phyloP scores from a whole-genome alignment of 2,797 vertebrate species.

The Gastrophryne carolinensis region DNA sequence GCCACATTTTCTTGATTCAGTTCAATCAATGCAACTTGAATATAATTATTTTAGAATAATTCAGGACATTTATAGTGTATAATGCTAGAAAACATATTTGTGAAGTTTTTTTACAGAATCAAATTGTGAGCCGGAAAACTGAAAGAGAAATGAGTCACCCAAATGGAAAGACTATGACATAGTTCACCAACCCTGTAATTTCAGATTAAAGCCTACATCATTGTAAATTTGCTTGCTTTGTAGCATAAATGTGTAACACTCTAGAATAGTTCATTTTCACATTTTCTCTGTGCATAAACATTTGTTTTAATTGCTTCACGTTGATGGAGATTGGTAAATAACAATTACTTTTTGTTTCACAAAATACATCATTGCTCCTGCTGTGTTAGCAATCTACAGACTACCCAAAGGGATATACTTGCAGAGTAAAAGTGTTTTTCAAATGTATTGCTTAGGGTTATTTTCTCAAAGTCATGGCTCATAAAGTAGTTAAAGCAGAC shows the following conservation, averaged over 20 bases:
- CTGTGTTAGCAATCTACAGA: not conserved
- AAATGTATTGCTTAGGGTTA: too few relatives aligned
- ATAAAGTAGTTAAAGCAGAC: too few relatives aligned
- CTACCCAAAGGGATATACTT: too few relatives aligned
- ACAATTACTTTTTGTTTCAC: not conserved
- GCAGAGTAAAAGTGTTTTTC: too few relatives aligned
- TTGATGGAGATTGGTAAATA: not conserved
- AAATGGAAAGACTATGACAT: not conserved
- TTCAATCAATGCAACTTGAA: not conserved
- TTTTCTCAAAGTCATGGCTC: too few relatives aligned
- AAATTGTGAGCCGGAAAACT: not conserved
- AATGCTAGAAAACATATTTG: not conserved
- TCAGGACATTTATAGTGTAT: not conserved
- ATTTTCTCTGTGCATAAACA: not conserved
- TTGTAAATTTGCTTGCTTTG: not conserved
- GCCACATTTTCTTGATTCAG: slow-evolving; percentile 15
- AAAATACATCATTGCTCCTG: not conserved
- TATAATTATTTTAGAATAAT: not conserved
- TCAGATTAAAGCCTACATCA: not conserved
- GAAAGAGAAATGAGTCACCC: not conserved
- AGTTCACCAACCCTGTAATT: not conserved
- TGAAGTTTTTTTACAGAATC: not conserved
- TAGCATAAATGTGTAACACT: not conserved
- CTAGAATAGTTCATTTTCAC: not conserved
- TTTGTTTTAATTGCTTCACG: slow-evolving; percentile 5